Evolutionary conservation across 1,140 invertebrate genomes (phyloP).

Genomic region (Procambarus clarkii): DNA sequence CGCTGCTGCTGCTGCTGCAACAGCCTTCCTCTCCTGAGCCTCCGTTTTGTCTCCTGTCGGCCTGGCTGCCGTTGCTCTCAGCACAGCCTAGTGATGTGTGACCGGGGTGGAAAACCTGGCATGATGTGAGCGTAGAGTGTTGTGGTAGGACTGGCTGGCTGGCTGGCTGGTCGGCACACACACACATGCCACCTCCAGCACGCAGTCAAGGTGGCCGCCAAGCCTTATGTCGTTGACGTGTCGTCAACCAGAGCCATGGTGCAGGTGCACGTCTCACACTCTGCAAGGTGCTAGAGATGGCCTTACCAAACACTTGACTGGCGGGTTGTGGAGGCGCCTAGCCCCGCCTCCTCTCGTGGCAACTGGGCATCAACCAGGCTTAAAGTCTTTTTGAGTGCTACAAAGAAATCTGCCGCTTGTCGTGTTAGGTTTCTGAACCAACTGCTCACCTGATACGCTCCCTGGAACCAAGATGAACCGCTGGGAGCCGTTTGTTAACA

Average conservation of each 20-base stretch:
- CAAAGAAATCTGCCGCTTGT: not conserved
- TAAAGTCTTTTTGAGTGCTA: not conserved
- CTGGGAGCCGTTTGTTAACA: not conserved
- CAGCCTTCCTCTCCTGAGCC: not conserved
- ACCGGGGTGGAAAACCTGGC: not conserved
- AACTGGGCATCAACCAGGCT: not conserved
- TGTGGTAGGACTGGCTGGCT: slow-evolving; percentile 19
- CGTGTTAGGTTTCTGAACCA: too few species aligned
- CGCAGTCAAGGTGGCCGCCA: slow-evolving; percentile 24
- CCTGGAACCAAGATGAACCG: not conserved
- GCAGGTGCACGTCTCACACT: not conserved
- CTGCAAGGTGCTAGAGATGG: too few species aligned
- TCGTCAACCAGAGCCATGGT: not conserved
- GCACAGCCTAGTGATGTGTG: not conserved
- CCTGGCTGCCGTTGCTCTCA: not conserved
- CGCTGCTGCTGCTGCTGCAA: slow-evolving; percentile 13
- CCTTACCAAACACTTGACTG: not conserved
- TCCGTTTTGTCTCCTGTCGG: not conserved
- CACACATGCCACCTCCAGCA: slow-evolving; percentile 12
- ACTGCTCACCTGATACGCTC: too few species aligned
- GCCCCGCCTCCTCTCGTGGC: not conserved
- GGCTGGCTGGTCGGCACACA: slow-evolving; percentile 13
- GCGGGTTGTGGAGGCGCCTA: not conserved
- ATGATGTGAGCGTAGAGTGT: slow-evolving; percentile 52
- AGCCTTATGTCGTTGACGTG: not conserved